phyloP scores from a whole-genome alignment of 1,140 invertebrate genomes.

The Venustaconcha ellipsiformis region DNA sequence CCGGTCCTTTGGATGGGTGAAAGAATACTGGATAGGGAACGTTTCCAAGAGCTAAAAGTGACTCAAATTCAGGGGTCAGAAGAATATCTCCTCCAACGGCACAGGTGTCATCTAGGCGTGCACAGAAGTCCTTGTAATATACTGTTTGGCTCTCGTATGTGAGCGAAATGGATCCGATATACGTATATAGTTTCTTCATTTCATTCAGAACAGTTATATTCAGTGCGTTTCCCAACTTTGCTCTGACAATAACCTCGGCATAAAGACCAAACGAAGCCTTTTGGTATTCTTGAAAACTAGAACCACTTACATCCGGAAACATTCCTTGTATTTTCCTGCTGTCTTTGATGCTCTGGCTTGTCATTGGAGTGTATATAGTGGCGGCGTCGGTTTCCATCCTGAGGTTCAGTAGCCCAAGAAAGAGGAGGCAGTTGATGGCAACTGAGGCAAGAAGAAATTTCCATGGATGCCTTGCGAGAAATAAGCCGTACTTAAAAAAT shows the following conservation, averaged over 20 bases:
- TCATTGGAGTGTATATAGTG: slow-evolving; percentile 1
- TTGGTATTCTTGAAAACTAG: background rate
- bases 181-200: too few relatives aligned
- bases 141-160: too few relatives aligned
- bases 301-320: slow-evolving; percentile 1
- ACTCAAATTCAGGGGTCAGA: slow-evolving; percentile 2
- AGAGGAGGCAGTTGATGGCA: slow-evolving; percentile 32
- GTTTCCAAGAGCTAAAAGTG: background rate
- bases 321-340: background rate
- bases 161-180: too few relatives aligned
- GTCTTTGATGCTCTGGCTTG: too few relatives aligned
- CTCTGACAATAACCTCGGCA: too few relatives aligned
- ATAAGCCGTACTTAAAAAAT: slow-evolving; percentile 4
- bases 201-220: too few relatives aligned
- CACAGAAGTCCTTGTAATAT: slow-evolving; percentile 5
- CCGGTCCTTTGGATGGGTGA: slow-evolving; percentile 1
- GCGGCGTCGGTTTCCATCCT: slow-evolving; percentile 6
- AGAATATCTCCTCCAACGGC: slow-evolving; percentile 10
- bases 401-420: slow-evolving; percentile 32
- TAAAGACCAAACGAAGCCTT: background rate
- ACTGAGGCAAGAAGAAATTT: slow-evolving; percentile 7
- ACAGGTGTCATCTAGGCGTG: slow-evolving; percentile 2
- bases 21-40: slow-evolving; percentile 10
- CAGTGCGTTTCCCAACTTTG: too few relatives aligned
- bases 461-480: slow-evolving; percentile 16